phyloP scores from a whole-genome alignment of 2,888 invertebrate species.

The Acrobasis repandana region DNA sequence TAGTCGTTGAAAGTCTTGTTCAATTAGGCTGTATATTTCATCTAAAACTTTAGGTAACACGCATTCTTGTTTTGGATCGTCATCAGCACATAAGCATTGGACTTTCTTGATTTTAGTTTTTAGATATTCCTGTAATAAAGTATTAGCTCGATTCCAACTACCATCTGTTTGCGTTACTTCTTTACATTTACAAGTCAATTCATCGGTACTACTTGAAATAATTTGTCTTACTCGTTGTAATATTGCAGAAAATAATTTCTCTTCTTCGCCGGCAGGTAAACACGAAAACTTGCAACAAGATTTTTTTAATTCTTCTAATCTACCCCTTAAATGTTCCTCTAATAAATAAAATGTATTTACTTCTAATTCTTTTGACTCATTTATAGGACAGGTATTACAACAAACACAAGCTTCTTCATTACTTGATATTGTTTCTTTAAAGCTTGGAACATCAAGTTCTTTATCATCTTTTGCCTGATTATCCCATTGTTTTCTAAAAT shows the following conservation, averaged over 20 bases:
- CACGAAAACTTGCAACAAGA: constrained; percentile 46
- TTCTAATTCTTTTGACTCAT: constrained; percentile 60
- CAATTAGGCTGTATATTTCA: constrained; percentile 62
- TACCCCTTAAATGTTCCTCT: constrained; percentile 61
- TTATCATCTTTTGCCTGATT: constrained; percentile 26
- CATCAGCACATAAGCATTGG: constrained; percentile 54
- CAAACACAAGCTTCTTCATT: constrained; percentile 55
- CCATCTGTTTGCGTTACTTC: constrained; percentile 39
- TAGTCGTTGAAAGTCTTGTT: constrained; percentile 67
- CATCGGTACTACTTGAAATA: constrained; percentile 55
- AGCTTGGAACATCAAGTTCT: constrained; percentile 9
- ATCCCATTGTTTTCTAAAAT: constrained; percentile 32
- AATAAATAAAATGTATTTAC: constrained; percentile 66
- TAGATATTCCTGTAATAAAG: constrained; percentile 70
- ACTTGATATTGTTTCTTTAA: constrained; percentile 40
- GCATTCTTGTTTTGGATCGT: constrained; percentile 39
- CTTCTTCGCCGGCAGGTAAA: constrained; percentile 54
- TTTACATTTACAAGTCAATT: constrained; percentile 53
- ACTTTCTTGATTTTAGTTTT: constrained; percentile 68
- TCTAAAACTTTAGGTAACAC: constrained; percentile 56
- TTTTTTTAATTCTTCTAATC: constrained; percentile 54
- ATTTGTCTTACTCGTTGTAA: constrained; percentile 60
- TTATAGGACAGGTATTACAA: constrained; percentile 42
- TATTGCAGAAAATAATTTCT: constrained; percentile 54
- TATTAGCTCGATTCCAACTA: constrained; percentile 70